Evolutionary conservation across 2,113 vertebrate species (phyloP).

Genomic region (Grammomys surdaster): DNA sequence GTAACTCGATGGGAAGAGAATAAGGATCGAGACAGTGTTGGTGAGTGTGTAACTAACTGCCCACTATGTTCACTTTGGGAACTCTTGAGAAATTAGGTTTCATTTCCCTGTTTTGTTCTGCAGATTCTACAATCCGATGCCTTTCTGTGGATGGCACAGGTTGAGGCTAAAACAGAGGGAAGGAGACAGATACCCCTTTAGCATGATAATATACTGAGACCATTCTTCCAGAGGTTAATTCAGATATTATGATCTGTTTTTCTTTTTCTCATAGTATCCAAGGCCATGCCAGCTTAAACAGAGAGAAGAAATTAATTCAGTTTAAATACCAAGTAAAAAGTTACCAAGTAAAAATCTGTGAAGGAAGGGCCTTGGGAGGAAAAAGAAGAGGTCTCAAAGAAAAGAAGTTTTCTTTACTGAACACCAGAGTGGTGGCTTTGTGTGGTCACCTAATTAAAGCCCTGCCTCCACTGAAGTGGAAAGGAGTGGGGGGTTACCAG

Average conservation of each 20-base stretch:
- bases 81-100: not conserved
- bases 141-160: not conserved
- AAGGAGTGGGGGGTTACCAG: not conserved
- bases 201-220: not conserved
- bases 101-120: not conserved
- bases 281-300: not conserved
- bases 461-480: not conserved
- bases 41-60: not conserved
- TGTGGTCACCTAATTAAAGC: not conserved
- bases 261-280: not conserved
- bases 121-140: not conserved
- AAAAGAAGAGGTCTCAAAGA: not conserved
- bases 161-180: not conserved
- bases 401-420: slow-evolving; percentile 44
- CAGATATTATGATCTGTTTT: not conserved
- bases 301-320: not conserved
- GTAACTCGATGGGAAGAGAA: not conserved
- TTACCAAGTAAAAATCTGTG: not conserved
- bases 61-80: not conserved
- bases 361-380: not conserved
- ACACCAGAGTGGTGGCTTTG: not conserved
- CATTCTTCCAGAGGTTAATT: slow-evolving; percentile 14
- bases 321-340: not conserved
- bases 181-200: not conserved
- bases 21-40: not conserved